A percentile compares a stretch with the other conserved stretches of the same genome.
Evolutionary conservation across 2,113 vertebrate species (phyloP).

Genomic region (Cynocephalus volans): DNA sequence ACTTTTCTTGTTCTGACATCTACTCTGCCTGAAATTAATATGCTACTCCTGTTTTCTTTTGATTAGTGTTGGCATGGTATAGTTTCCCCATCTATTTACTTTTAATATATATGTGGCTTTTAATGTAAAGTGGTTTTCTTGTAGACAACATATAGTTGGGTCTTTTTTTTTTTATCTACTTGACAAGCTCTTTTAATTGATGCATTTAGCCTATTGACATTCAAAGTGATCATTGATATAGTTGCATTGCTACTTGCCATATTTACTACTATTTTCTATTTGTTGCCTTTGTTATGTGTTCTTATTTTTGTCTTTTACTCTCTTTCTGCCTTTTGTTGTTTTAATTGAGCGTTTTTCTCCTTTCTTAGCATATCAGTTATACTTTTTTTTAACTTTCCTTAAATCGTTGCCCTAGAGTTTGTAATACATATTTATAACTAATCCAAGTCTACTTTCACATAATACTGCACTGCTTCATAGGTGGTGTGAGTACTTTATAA

Average conservation of each 20-base stretch:
- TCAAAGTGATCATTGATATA: not conserved
- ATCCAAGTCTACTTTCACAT: not conserved
- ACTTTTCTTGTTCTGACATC: not conserved
- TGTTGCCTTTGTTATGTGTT: not conserved
- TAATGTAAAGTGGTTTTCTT: not conserved
- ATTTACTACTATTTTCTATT: not conserved
- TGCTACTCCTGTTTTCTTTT: not conserved
- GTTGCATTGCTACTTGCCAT: not conserved
- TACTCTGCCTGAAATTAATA: not conserved
- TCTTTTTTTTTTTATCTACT: not conserved
- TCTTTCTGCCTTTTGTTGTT: not conserved
- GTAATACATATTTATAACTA: not conserved
- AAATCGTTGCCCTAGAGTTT: not conserved
- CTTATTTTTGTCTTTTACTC: not conserved
- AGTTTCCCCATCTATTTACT: not conserved
- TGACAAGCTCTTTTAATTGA: not conserved
- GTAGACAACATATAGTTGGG: not conserved
- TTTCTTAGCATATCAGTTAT: not conserved
- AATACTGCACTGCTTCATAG: not conserved
- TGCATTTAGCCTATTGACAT: not conserved
- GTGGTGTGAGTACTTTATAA: not conserved
- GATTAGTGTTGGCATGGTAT: not conserved
- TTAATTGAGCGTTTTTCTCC: not conserved
- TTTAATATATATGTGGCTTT: not conserved
- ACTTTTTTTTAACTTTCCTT: not conserved